phyloP scores from a whole-genome alignment of 2,888 invertebrate genomes.

The Apeira syringaria region DNA sequence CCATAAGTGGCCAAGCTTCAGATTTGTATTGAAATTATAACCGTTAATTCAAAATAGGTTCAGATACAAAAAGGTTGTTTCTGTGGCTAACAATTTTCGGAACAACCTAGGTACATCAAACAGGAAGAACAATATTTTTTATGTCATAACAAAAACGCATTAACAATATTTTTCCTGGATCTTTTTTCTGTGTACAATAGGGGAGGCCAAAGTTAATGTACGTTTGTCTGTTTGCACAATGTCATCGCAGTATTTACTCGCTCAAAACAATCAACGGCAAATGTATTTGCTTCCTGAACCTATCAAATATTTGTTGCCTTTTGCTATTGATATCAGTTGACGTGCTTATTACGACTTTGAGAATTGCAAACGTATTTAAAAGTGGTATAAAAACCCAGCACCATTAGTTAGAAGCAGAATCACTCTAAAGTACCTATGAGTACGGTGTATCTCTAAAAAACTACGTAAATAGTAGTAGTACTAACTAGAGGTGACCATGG shows the following conservation, averaged over 20 bases:
- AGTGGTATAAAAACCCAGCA: no score
- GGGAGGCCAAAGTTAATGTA: constrained; percentile 37
- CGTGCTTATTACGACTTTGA: background rate
- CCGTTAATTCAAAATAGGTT: no score
- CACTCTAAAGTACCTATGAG: no score
- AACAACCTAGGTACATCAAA: background rate
- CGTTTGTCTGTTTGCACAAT: constrained; percentile 38
- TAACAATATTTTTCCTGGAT: constrained; percentile 23
- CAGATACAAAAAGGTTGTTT: background rate
- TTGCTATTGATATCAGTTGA: constrained; percentile 16
- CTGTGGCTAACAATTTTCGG: no score
- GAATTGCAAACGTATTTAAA: no score
- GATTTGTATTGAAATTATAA: no score
- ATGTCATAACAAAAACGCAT: constrained; percentile 22
- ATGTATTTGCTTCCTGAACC: constrained; percentile 42
- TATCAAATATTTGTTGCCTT: constrained; percentile 36
- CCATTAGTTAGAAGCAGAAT: no score
- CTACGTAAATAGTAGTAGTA: no score
- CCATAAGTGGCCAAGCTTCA: no score
- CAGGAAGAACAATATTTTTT: background rate
- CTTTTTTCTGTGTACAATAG: constrained; percentile 28
- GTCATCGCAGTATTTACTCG: constrained; percentile 41
- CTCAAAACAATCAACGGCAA: constrained; percentile 40
- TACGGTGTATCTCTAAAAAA: no score
- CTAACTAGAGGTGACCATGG: no score